phyloP scores from a whole-genome alignment of 2,888 invertebrate species.

The Tinea semifulvella region DNA sequence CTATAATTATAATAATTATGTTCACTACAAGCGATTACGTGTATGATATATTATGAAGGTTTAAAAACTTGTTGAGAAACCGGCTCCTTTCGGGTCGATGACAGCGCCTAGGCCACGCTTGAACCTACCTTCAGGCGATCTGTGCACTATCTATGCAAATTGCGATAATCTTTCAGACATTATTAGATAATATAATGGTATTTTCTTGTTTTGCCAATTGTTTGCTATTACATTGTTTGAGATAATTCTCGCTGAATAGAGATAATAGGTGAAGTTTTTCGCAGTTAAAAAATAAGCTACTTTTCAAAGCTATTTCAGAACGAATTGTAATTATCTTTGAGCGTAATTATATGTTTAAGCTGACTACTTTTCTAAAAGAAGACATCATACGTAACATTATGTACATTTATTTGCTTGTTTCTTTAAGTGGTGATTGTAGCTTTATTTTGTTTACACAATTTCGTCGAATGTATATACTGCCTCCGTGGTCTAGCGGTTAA shows the following conservation, averaged over 20 bases:
- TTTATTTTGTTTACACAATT: no score
- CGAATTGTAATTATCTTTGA: background rate
- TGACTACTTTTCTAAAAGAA: conserved; percentile 2
- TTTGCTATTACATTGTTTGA: conserved; percentile 9
- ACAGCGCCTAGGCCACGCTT: conserved; percentile 7
- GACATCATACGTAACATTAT: no score
- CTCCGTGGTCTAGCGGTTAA: no score
- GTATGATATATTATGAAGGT: conserved; percentile 7
- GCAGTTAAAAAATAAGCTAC: background rate
- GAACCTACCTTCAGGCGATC: conserved; percentile 1
- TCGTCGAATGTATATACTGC: no score
- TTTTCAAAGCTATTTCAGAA: background rate
- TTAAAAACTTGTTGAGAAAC: conserved; percentile 9
- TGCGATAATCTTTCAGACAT: conserved; percentile 9
- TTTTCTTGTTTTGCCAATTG: conserved; percentile 11
- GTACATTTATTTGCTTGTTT: no score
- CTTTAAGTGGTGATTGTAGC: no score
- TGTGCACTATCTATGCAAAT: conserved; percentile 13
- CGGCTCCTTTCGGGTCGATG: conserved; percentile 11
- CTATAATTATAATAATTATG: background rate
- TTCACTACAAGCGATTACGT: background rate
- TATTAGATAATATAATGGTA: conserved; percentile 6
- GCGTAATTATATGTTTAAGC: background rate
- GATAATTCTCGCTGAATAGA: background rate
- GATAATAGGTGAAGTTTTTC: background rate